Evolutionary conservation across 2,797 vertebrate genomes (phyloP).

Genomic region (Spheniscus humboldti): DNA sequence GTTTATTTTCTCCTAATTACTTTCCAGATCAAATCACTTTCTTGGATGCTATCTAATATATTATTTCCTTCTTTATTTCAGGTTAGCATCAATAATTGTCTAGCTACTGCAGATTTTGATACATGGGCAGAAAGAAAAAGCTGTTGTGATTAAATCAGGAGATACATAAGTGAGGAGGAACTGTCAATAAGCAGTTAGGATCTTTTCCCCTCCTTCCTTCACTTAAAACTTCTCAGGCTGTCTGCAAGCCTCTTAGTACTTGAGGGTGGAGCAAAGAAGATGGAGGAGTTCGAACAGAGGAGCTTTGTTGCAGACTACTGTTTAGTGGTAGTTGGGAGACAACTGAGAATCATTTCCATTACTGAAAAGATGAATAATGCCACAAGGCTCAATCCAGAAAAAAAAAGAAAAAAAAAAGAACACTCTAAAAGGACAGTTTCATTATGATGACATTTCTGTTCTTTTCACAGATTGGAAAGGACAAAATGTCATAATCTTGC

Average conservation of each 20-base stretch:
- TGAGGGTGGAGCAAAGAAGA: neutral
- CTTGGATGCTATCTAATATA: neutral
- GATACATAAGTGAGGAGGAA: neutral
- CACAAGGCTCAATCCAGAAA: neutral
- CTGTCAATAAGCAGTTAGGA: neutral
- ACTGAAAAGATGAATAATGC: neutral
- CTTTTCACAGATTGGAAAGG: neutral
- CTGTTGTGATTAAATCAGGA: neutral
- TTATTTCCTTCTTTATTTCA: neutral
- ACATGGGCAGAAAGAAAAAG: neutral
- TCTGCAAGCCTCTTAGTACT: neutral
- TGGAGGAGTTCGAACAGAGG: neutral
- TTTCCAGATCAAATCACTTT: neutral
- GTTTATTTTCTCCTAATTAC: constrained; percentile 7
- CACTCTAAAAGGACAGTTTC: neutral
- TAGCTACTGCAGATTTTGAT: neutral
- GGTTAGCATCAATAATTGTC: neutral
- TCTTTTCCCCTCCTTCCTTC: neutral
- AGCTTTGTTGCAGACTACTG: neutral
- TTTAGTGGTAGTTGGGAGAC: neutral
- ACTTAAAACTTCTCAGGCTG: neutral
- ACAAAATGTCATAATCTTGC: neutral
- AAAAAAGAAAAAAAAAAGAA: neutral
- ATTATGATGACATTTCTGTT: neutral
- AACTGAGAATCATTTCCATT: neutral